Evolutionary conservation across 2,113 vertebrate species (phyloP).

Genomic region (Orientallactaga bullata): DNA sequence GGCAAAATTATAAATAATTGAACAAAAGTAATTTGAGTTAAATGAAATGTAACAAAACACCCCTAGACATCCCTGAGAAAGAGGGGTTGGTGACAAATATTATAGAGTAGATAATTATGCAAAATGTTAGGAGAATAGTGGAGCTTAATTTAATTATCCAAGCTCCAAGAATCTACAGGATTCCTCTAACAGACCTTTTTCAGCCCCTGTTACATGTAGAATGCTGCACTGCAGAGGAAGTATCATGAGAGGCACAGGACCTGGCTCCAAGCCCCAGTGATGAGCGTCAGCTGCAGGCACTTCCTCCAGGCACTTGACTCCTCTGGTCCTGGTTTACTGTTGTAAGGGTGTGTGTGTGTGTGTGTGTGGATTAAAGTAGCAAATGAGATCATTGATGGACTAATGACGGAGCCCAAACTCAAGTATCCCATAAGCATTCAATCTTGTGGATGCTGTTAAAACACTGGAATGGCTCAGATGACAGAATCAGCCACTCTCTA

Average conservation of each 20-base stretch:
- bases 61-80: neutral
- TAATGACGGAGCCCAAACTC: neutral
- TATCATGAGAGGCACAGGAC: neutral
- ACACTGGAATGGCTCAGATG: neutral
- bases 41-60: constrained; percentile 32
- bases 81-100: neutral
- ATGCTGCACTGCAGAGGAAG: fast-evolving
- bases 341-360: neutral
- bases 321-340: neutral
- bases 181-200: neutral
- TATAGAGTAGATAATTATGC: neutral
- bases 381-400: neutral
- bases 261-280: neutral
- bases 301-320: neutral
- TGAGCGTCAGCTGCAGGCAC: neutral
- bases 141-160: constrained; percentile 23
- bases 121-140: neutral
- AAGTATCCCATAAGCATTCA: neutral
- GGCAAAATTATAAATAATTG: neutral
- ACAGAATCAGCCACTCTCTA: neutral
- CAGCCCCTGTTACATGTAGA: neutral
- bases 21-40: constrained; percentile 16
- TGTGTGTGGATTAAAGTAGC: neutral
- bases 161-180: neutral
- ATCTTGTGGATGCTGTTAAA: neutral